Evolutionary conservation across 2,113 vertebrate genomes (phyloP).

Genomic region (Lipophrys pholis): DNA sequence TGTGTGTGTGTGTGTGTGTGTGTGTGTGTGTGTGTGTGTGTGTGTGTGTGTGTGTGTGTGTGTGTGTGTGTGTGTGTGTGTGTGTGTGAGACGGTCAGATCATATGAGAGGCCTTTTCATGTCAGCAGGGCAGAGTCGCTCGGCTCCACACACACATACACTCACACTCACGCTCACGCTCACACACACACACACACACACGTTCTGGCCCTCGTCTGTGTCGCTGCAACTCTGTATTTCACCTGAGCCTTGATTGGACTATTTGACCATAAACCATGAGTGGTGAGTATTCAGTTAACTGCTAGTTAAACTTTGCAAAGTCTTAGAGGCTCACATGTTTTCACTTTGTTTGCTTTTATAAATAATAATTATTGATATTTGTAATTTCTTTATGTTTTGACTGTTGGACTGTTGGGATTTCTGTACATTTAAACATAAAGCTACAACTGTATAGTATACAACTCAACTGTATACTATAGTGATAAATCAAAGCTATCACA

Average conservation of each 20-base stretch:
- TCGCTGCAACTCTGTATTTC: too few species aligned
- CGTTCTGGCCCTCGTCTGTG: too few species aligned
- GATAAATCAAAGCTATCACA: background rate
- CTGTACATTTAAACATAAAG: background rate
- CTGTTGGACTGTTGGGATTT: accelerated
- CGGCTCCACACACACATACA: slow-evolving; percentile 1
- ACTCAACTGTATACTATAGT: background rate
- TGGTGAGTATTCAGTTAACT: slow-evolving; percentile 74
- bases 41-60: slow-evolving; percentile 7
- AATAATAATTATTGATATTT: too few species aligned
- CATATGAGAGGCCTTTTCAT: slow-evolving; percentile 73
- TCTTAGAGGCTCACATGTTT: background rate
- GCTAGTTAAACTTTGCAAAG: background rate
- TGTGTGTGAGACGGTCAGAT: slow-evolving; percentile 75
- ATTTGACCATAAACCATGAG: slow-evolving; percentile 72
- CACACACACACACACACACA: background rate
- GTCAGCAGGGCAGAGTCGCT: slow-evolving; percentile 48
- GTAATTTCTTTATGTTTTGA: too few species aligned
- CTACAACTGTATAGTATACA: background rate
- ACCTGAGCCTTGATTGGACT: background rate
- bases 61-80: slow-evolving; percentile 27
- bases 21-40: slow-evolving; percentile 12
- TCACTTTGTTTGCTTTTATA: background rate
- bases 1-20: slow-evolving; percentile 28
- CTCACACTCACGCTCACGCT: background rate